phyloP scores from a whole-genome alignment of 2,113 vertebrate species.

The Colossoma macropomum region DNA sequence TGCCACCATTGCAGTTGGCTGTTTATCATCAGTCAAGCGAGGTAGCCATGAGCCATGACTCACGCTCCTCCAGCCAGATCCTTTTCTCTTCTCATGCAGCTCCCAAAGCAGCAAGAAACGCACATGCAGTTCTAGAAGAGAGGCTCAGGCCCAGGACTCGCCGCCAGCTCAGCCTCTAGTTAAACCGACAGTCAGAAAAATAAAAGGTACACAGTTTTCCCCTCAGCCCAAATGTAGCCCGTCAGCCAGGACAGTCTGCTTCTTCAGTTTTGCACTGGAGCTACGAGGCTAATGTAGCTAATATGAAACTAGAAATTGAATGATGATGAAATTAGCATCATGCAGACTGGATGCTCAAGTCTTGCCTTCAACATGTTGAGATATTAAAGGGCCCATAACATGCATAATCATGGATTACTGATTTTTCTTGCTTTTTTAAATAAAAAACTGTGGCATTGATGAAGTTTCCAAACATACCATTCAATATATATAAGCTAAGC shows the following conservation, averaged over 20 bases:
- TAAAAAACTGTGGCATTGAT: too few relatives aligned
- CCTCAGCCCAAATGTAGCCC: neutral
- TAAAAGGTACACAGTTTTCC: neutral
- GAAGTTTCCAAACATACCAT: too few relatives aligned
- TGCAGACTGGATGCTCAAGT: too few relatives aligned
- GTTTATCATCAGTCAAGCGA: conserved; percentile 32
- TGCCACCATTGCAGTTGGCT: conserved; percentile 10
- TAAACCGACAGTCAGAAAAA: neutral
- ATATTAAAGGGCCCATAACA: too few relatives aligned
- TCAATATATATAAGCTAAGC: too few relatives aligned
- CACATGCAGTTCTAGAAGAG: neutral
- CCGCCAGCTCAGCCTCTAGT: conserved; percentile 6
- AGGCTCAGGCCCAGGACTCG: neutral
- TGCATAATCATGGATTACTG: too few relatives aligned
- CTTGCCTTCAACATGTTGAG: too few relatives aligned
- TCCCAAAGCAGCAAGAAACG: neutral
- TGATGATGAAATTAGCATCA: too few relatives aligned
- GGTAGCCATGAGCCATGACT: conserved; percentile 34
- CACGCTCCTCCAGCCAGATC: neutral
- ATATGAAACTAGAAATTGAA: too few relatives aligned
- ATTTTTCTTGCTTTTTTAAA: too few relatives aligned
- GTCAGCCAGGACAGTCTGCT: neutral
- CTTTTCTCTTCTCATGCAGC: conserved; percentile 20
- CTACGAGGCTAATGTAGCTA: too few relatives aligned
- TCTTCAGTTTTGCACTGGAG: too few relatives aligned